Evolutionary conservation across 2,797 vertebrate genomes (phyloP).

Genomic region (Loriculus beryllinus): DNA sequence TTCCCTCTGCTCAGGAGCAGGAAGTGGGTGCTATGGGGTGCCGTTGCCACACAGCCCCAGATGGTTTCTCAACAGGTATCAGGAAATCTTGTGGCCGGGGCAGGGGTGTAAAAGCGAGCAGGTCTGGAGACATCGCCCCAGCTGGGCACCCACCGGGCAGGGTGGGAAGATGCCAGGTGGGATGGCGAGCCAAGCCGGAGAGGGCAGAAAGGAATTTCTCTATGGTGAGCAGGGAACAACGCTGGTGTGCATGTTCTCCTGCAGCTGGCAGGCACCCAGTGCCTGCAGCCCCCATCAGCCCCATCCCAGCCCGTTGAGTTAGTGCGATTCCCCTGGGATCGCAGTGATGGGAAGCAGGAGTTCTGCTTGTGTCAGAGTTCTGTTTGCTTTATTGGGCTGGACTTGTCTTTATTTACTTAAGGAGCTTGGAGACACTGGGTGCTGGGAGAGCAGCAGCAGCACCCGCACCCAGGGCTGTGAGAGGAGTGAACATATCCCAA

Average conservation of each 20-base stretch:
- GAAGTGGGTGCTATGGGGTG: background rate
- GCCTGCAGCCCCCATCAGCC: background rate
- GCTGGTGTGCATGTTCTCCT: background rate
- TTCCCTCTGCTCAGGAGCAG: background rate
- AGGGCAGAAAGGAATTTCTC: background rate
- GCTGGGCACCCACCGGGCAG: background rate
- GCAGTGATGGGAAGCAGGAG: background rate
- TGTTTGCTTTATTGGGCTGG: constrained; percentile 60
- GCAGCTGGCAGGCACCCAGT: fast-evolving
- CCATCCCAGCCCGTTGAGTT: fast-evolving
- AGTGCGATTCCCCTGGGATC: background rate
- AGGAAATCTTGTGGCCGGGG: background rate
- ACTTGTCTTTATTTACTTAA: constrained; percentile 60
- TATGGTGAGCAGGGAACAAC: background rate
- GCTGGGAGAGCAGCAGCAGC: background rate
- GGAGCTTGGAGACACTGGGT: background rate
- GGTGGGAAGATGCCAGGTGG: background rate
- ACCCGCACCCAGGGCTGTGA: background rate
- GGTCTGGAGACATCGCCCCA: fast-evolving
- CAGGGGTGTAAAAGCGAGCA: background rate
- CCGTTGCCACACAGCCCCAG: background rate
- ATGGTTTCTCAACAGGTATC: constrained; percentile 22
- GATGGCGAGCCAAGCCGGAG: fast-evolving
- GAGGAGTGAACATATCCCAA: background rate
- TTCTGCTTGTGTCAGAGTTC: constrained; percentile 40